Base-by-base conservation (phyloP, 2,113 vertebrate genomes). In the Alaudala cheleensis region DNA sequence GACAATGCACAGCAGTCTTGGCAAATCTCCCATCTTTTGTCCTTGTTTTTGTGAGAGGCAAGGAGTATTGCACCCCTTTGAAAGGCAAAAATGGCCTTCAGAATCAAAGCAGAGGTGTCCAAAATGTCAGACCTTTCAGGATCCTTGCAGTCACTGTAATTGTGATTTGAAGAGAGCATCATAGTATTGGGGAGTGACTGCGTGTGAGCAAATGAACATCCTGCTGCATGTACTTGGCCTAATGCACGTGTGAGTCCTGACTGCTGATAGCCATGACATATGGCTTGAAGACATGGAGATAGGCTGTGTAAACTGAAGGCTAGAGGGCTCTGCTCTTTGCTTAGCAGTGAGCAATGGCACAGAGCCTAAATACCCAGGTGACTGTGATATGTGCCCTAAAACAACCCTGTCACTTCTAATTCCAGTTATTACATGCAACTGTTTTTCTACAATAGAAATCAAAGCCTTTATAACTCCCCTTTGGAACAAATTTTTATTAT, bases 121-220 rank as follows among this genome's bases (percentile, higher is more conserved):
- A 58, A 34, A 88, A 37, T 51, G 24, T 22, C 14, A 26, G 23
- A 65, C 28, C 18, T 49, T 22, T 18, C 19, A 39, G 21, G 11
- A 24, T 76, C 33, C 51, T 64, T 61, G 6, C 77, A 44, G 49
- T 44, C 26, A 13, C 37, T 57, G 25, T 62, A 72, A 31, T 4
- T 71, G 31, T 28, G 62, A 57, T 28, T 87, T 72, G 40, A 79
- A 51, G 50, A 53, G 33, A 72, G n/a, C 21, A 0, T 67, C 45
- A 10, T 24, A 15, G 12, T 61, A 3, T 5, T 34, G 53, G 37
- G 45, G 28, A 26, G 3, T 45, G 26, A 67, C 23, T 40, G 28
- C 28, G 15, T 0, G 1, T 39, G 37, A 61, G 45, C 24, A 84
- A n/a, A 31, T 37, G 2, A 49, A 37, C 0, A 1, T 40, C 19